Percentiles rank a stretch among this genome's conserved stretches.
Evolutionary conservation across 2,888 invertebrate species (phyloP).

Genomic region (Tipula helvola): DNA sequence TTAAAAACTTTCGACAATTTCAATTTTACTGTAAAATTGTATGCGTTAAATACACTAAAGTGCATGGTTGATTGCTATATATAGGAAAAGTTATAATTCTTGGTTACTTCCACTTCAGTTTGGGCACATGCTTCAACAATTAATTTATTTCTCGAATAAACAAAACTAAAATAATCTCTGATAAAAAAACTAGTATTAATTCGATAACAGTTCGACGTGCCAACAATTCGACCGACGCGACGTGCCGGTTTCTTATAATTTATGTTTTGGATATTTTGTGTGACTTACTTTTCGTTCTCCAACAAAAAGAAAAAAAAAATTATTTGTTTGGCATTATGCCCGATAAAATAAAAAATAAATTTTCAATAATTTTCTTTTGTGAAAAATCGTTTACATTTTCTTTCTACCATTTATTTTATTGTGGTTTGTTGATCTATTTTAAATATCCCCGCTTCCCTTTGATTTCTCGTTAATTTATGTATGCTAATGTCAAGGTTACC

Average conservation of each 20-base stretch:
- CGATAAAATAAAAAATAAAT: neutral
- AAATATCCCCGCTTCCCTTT: neutral
- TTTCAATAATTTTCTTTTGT: neutral
- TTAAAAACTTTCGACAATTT: no score
- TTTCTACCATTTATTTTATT: neutral
- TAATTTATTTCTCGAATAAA: no score
- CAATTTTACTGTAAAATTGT: no score
- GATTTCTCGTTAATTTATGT: neutral
- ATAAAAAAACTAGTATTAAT: neutral
- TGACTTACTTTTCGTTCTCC: neutral
- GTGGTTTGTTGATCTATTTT: neutral
- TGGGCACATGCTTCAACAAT: no score
- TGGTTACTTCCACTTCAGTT: no score
- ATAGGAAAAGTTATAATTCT: no score
- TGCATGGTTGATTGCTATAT: no score
- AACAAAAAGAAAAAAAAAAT: neutral
- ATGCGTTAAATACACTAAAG: no score
- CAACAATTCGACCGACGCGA: neutral
- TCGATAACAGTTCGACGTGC: neutral
- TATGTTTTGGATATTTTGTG: neutral
- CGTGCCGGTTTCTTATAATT: neutral
- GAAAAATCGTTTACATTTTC: neutral
- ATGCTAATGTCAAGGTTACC: neutral
- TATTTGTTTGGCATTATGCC: neutral
- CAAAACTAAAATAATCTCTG: no score